A percentile compares a stretch with the other conserved stretches of the same genome.
Evolutionary conservation across 2,113 vertebrate genomes (phyloP).

Genomic region (Actenoides hombroni): DNA sequence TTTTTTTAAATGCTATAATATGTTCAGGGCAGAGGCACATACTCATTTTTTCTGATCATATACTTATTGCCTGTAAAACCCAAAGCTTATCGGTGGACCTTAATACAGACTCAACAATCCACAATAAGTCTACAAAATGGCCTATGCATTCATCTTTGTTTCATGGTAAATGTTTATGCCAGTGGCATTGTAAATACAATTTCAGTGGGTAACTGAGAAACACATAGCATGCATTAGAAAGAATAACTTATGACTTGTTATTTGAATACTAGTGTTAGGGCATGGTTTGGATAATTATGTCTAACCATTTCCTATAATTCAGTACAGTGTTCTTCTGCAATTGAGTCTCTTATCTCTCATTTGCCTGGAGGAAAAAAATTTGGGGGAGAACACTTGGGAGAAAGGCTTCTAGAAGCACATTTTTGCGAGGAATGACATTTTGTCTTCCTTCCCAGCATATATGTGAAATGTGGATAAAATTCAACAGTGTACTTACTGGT

Average conservation of each 20-base stretch:
- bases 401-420: not conserved
- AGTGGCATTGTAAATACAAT: slow-evolving; percentile 7
- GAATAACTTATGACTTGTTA: not conserved
- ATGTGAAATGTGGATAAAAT: not conserved
- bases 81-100: not conserved
- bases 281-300: slow-evolving; percentile 10
- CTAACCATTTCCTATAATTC: slow-evolving; percentile 16
- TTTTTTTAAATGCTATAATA: not conserved
- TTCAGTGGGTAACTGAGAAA: slow-evolving; percentile 14
- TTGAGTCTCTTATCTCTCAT: not conserved
- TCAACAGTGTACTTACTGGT: not conserved
- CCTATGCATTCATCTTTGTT: not conserved
- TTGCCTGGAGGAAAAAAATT: not conserved
- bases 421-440: not conserved
- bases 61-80: not conserved
- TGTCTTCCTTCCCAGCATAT: not conserved
- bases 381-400: not conserved
- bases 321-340: not conserved
- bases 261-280: slow-evolving; percentile 14
- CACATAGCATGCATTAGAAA: not conserved
- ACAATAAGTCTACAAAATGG: not conserved
- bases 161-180: slow-evolving; percentile 28
- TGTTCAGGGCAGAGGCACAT: not conserved
- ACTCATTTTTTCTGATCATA: not conserved
- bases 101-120: not conserved